Conservation (phyloP, 2,888 invertebrate species). For the Brachyptera risi region DNA sequence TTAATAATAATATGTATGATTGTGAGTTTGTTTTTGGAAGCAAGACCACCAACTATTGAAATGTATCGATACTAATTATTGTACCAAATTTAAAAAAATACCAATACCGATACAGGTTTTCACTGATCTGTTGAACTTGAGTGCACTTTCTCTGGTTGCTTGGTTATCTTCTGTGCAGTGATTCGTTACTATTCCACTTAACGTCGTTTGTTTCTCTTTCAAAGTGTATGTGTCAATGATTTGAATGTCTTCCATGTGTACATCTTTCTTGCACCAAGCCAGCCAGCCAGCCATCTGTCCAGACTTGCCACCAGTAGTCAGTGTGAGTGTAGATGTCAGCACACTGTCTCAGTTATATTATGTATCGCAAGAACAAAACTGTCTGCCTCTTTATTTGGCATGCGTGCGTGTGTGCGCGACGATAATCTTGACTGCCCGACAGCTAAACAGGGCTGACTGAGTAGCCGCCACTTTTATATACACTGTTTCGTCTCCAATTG, state of each 20-base stretch:
- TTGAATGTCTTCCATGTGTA: conserved; percentile 38
- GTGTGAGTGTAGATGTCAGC: conserved; percentile 1
- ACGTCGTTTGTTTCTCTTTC: conserved; percentile 29
- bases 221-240: conserved; percentile 33
- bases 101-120: conserved; percentile 26
- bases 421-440: conserved; percentile 33
- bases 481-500: conserved; percentile 26
- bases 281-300: conserved; percentile 24
- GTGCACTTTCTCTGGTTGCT: no score
- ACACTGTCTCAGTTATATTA: not conserved
- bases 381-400: conserved; percentile 32
- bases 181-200: conserved; percentile 31
- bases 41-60: conserved; percentile 23
- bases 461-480: conserved; percentile 10
- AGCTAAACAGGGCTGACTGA: conserved; percentile 32
- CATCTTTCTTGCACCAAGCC: conserved; percentile 35
- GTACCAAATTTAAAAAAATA: conserved; percentile 20
- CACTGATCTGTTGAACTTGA: conserved; percentile 32
- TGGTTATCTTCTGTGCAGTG: conserved; percentile 33
- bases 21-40: conserved; percentile 10
- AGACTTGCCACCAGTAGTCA: conserved; percentile 33
- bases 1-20: conserved; percentile 6
- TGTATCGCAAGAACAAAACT: not conserved
- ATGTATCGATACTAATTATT: conserved; percentile 24
- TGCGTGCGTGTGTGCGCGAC: conserved; percentile 32